Conservation (phyloP, 2,888 invertebrate genomes). For the Himalopsyche tibetana region DNA sequence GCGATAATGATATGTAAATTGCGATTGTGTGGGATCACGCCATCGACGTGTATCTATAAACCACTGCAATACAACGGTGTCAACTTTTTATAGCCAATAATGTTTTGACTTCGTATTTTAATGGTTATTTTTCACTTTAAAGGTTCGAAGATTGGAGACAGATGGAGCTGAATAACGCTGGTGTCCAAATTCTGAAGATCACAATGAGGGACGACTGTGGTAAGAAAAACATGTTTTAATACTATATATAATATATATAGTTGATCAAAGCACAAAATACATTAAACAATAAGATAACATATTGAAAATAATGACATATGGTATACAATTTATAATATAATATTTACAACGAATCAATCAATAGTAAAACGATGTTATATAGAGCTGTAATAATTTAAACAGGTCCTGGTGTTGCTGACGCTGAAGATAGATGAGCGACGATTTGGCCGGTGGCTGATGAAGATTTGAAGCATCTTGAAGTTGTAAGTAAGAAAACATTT, state of each 20-base stretch:
- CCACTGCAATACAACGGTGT: background rate
- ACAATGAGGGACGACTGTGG: no score
- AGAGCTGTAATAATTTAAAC: background rate
- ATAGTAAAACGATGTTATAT: background rate
- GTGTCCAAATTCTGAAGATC: no score
- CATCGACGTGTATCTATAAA: background rate
- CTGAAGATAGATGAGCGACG: background rate
- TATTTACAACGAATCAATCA: no score
- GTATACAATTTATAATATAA: no score
- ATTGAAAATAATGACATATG: no score
- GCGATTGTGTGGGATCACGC: background rate
- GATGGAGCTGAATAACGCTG: background rate
- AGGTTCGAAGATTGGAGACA: background rate
- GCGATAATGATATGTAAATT: slow-evolving; percentile 21
- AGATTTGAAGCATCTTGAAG: background rate
- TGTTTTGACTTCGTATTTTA: background rate
- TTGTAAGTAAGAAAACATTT: background rate
- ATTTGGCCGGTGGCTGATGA: background rate
- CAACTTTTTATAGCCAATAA: background rate
- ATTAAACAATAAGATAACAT: no score
- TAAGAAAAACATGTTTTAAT: no score
- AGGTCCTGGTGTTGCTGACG: background rate
- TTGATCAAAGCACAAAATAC: no score
- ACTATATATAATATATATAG: no score
- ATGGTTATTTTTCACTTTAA: background rate